These are phyloP conservation scores for Hippoglossus stenolepis DNA, from an alignment of 2,113 vertebrate genomes.

Conservation along the genomic window DNA sequence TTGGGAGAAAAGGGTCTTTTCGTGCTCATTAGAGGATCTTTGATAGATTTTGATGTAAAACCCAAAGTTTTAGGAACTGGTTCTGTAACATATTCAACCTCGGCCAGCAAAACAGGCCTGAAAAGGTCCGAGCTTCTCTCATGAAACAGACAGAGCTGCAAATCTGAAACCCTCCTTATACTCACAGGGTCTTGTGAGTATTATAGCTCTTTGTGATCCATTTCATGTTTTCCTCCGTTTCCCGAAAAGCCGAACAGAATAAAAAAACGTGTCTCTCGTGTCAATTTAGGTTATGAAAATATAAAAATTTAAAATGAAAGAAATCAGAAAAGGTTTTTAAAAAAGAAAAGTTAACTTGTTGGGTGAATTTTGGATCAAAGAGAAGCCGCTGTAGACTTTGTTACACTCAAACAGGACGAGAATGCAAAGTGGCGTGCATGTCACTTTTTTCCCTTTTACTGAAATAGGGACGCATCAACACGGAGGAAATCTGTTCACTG, in stretches of 20 bases:
- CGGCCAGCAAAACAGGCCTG: too few species aligned
- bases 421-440: background rate
- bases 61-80: too few species aligned
- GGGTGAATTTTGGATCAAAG: background rate
- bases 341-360: constrained; percentile 12
- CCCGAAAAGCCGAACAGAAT: too few species aligned
- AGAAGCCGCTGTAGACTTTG: background rate
- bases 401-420: background rate
- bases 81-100: too few species aligned
- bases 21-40: too few species aligned
- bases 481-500: constrained; percentile 26
- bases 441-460: background rate
- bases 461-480: background rate
- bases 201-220: background rate
- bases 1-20: too few species aligned
- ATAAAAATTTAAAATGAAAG: background rate
- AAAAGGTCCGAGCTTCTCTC: too few species aligned
- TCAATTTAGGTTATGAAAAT: background rate
- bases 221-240: background rate
- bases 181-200: too few species aligned
- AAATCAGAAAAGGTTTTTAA: background rate
- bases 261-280: too few species aligned
- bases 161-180: too few species aligned
- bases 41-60: too few species aligned
- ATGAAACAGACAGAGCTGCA: too few species aligned